phyloP scores from a whole-genome alignment of 2,888 invertebrate genomes.

The Aelia acuminata region DNA sequence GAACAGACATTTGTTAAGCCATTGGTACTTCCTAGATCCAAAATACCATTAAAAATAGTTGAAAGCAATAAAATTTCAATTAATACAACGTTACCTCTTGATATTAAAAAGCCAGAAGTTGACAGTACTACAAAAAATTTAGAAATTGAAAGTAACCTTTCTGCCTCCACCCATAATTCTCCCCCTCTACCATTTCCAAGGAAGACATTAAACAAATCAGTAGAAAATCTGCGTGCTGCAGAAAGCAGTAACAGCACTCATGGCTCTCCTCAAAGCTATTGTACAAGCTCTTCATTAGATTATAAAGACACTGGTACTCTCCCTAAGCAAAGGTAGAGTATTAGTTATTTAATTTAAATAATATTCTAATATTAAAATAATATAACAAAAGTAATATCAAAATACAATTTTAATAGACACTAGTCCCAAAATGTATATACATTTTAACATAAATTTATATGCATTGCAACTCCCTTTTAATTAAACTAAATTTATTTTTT shows the following conservation, averaged over 20 bases:
- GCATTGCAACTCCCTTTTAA: no score
- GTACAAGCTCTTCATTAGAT: constrained; percentile 62
- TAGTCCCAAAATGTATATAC: no score
- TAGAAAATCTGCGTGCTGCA: not conserved
- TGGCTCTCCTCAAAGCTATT: constrained; percentile 58
- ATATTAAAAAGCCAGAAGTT: not conserved
- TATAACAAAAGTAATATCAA: no score
- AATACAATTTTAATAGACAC: no score
- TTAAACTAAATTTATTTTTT: no score
- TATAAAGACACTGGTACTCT: constrained; percentile 61
- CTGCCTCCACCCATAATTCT: not conserved
- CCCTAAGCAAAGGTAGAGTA: constrained; percentile 59
- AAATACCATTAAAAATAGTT: not conserved
- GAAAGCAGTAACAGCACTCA: constrained; percentile 3
- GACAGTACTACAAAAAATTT: not conserved
- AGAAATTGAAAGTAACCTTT: not conserved
- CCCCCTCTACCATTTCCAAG: constrained; percentile 35
- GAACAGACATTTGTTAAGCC: not conserved
- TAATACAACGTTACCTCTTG: not conserved
- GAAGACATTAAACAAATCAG: constrained; percentile 28
- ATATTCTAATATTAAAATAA: no score
- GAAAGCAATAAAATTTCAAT: not conserved
- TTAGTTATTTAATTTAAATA: not conserved
- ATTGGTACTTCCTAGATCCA: not conserved
- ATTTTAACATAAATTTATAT: no score